Conservation (phyloP, 2,888 invertebrate species). For the Agonopterix heracliana region DNA sequence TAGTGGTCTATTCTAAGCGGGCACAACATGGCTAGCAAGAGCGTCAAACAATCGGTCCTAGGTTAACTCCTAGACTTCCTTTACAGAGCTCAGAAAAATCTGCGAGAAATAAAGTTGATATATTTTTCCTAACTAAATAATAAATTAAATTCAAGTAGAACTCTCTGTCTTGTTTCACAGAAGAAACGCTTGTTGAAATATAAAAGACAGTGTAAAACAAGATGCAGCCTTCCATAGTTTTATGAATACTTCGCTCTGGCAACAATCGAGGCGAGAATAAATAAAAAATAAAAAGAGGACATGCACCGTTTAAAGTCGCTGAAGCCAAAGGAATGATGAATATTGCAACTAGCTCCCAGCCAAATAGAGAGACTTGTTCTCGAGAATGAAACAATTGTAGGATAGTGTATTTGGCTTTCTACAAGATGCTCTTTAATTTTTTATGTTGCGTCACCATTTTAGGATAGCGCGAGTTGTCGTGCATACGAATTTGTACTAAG, state of each 20-base stretch:
- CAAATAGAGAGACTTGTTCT: conserved; percentile 42
- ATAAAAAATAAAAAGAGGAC: conserved; percentile 49
- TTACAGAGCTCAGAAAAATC: too few relatives aligned
- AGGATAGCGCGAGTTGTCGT: conserved; percentile 1
- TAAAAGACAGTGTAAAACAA: conserved; percentile 60
- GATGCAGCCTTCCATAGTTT: conserved; percentile 52
- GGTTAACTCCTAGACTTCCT: too few relatives aligned
- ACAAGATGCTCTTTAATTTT: conserved; percentile 26
- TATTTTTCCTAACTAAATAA: not conserved
- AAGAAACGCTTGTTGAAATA: conserved; percentile 51
- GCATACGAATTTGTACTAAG: not conserved
- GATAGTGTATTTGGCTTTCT: conserved; percentile 30
- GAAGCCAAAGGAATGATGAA: conserved; percentile 63
- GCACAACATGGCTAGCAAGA: too few relatives aligned
- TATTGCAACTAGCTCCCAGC: conserved; percentile 56
- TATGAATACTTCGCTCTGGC: conserved; percentile 60
- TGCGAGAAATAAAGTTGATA: too few relatives aligned
- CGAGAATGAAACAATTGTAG: conserved; percentile 34
- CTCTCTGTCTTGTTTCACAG: conserved; percentile 25
- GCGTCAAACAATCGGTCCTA: too few relatives aligned
- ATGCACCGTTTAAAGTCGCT: conserved; percentile 64
- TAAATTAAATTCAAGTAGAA: conserved; percentile 3
- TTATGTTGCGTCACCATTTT: conserved; percentile 33
- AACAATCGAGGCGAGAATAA: conserved; percentile 63
- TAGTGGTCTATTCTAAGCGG: too few relatives aligned